Conservation (phyloP, 2,888 invertebrate species). For the Tanaodytes sp. region DNA sequence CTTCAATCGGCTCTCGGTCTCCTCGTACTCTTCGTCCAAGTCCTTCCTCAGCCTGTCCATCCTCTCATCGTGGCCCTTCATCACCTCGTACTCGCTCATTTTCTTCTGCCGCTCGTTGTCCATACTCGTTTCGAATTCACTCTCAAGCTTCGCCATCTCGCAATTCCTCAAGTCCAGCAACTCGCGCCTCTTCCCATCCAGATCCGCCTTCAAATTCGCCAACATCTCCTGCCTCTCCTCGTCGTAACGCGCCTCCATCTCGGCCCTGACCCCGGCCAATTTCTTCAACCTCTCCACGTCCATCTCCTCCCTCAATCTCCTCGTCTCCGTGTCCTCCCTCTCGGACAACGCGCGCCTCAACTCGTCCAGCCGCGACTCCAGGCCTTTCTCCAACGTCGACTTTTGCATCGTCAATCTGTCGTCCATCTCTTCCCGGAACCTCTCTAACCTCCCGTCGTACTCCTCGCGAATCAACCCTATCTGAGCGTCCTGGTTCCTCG, state of each 20-base stretch:
- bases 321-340: slow-evolving; percentile 66
- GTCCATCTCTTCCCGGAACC: slow-evolving; percentile 69
- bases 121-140: slow-evolving; percentile 74
- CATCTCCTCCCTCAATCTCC: slow-evolving; percentile 66
- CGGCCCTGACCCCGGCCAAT: slow-evolving; percentile 64
- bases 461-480: slow-evolving; percentile 76
- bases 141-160: slow-evolving; percentile 75
- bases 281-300: slow-evolving; percentile 64
- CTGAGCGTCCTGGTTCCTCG: slow-evolving; percentile 63
- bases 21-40: slow-evolving; percentile 69
- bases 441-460: slow-evolving; percentile 74
- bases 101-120: slow-evolving; percentile 66
- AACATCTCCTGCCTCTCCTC: slow-evolving; percentile 71
- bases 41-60: slow-evolving; percentile 77
- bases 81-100: slow-evolving; percentile 64
- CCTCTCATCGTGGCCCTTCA: slow-evolving; percentile 74
- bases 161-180: slow-evolving; percentile 73
- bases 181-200: slow-evolving; percentile 73
- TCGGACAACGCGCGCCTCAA: slow-evolving; percentile 74
- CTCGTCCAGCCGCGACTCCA: slow-evolving; percentile 72
- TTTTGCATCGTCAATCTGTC: slow-evolving; percentile 73
- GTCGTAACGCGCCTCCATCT: slow-evolving; percentile 70
- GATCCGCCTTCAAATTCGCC: slow-evolving; percentile 73
- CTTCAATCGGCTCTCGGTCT: slow-evolving; percentile 64
- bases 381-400: slow-evolving; percentile 72